These are phyloP conservation scores for Cossypha dichroa DNA, from an alignment of 2,797 vertebrate genomes.

Conservation along the genomic window DNA sequence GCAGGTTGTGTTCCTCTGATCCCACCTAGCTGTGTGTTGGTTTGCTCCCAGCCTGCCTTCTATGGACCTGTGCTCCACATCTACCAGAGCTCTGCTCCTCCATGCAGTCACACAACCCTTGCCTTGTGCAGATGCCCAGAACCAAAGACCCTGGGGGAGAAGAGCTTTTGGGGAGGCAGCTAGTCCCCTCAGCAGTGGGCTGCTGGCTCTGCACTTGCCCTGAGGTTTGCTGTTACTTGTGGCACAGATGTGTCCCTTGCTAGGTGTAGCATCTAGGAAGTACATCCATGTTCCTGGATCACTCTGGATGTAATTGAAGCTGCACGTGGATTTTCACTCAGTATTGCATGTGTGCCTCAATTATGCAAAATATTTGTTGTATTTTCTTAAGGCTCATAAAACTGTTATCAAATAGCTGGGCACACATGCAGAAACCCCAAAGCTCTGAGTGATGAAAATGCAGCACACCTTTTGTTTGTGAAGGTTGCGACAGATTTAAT, in stretches of 20 bases:
- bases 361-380: neutral
- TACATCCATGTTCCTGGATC: neutral
- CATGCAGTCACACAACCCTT: neutral
- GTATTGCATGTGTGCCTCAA: neutral
- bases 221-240: neutral
- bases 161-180: neutral
- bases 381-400: neutral
- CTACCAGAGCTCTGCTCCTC: neutral
- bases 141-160: neutral
- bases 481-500: neutral
- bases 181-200: neutral
- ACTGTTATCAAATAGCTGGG: neutral
- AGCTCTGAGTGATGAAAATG: neutral
- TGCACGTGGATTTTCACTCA: rapidly evolving
- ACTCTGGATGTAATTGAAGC: neutral
- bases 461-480: neutral
- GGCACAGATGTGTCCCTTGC: neutral
- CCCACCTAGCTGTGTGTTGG: neutral
- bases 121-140: neutral
- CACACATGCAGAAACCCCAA: rapidly evolving
- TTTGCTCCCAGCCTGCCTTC: neutral
- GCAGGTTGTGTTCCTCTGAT: neutral
- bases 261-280: neutral
- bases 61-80: rapidly evolving
- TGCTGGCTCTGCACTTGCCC: neutral